Base-by-base conservation (phyloP, 2,797 vertebrate species). In the Poeciliopsis paucimaculata region DNA sequence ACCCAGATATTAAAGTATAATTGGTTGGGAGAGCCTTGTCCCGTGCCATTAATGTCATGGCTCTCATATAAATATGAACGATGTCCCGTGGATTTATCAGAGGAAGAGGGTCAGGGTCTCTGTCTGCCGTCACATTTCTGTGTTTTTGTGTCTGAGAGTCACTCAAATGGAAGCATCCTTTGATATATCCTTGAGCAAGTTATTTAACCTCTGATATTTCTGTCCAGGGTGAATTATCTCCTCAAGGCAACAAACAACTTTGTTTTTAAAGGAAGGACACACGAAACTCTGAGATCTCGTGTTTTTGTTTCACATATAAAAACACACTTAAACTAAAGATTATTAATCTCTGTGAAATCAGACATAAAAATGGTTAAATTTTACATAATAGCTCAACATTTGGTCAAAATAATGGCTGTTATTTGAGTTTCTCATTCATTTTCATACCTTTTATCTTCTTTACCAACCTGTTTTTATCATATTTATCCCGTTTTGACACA, bases 91-190 rank as follows among this genome's bases (percentile, higher is more conserved):
- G 86, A 77, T 85, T 79, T 82, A 78, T 83, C 70, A 81, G 76
- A 82, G 75, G 74, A 89, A 90, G 83, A 41, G 79, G 82, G 84
- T 90, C 90, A 91, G 79, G 85, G 89, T 80, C 79, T 51, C 53
- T 43, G 34, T 72, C 72, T 64, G 73, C 34, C 39, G 60, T 68
- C 57, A 81, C 55, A 45, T 75, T 73, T 49, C 26, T 74, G 47
- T 39, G 39, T 76, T 76, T 57, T 86, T 83, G 7, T 79, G 45
- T 75, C 74, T 76, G 77, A 74, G 15, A 55, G 4, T 77, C 66
- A 57, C 71, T 66, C 60, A 51, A 77, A 55, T 7, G 5, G 45
- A 81, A 49, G 47, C 64, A 74, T 80, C 45, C 66, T 47, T 41
- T 75, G 26, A 72, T 73, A 77, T 34, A 77, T 81, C 85, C 82